A percentile compares a stretch with the other conserved stretches of the same genome.
Evolutionary conservation across 2,797 vertebrate genomes (phyloP).

Genomic region (Helostoma temminkii): DNA sequence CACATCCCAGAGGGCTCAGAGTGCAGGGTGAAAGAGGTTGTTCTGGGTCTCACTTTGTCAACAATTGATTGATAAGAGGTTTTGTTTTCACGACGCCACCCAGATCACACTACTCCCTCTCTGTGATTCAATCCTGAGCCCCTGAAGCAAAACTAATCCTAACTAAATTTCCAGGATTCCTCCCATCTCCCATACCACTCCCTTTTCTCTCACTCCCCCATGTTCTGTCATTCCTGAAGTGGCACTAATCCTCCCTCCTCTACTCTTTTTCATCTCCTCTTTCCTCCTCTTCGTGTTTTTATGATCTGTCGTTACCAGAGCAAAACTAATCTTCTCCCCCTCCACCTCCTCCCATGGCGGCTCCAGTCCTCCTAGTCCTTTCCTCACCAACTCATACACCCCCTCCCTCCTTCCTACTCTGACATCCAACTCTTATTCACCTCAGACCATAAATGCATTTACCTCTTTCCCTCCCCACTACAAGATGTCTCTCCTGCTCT

Average conservation of each 20-base stretch:
- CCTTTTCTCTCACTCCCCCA: constrained; percentile 62
- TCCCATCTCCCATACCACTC: constrained; percentile 69
- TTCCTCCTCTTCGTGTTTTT: constrained; percentile 80
- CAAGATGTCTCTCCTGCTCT: constrained; percentile 38
- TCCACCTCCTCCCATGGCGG: constrained; percentile 22
- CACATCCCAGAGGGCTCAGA: constrained; percentile 39
- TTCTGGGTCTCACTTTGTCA: constrained; percentile 70
- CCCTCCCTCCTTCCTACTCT: constrained; percentile 28
- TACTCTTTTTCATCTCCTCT: constrained; percentile 79
- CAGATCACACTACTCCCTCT: constrained; percentile 70
- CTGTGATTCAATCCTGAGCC: constrained; percentile 76
- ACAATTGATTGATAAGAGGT: constrained; percentile 81
- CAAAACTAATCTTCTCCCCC: constrained; percentile 82
- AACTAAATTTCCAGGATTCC: constrained; percentile 82
- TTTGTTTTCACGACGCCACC: constrained; percentile 77
- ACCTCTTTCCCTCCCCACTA: constrained; percentile 37
- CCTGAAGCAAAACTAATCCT: constrained; percentile 85
- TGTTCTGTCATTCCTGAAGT: constrained; percentile 81
- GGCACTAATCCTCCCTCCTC: constrained; percentile 82
- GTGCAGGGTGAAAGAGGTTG: constrained; percentile 46
- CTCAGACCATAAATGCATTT: constrained; percentile 72
- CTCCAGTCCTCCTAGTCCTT: constrained; percentile 26
- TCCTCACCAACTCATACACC: constrained; percentile 16
- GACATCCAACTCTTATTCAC: constrained; percentile 69
- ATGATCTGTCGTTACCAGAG: constrained; percentile 85